These are phyloP conservation scores for Sminthurinus aureus DNA, from an alignment of 2,888 invertebrate species.

Conservation along the genomic window DNA sequence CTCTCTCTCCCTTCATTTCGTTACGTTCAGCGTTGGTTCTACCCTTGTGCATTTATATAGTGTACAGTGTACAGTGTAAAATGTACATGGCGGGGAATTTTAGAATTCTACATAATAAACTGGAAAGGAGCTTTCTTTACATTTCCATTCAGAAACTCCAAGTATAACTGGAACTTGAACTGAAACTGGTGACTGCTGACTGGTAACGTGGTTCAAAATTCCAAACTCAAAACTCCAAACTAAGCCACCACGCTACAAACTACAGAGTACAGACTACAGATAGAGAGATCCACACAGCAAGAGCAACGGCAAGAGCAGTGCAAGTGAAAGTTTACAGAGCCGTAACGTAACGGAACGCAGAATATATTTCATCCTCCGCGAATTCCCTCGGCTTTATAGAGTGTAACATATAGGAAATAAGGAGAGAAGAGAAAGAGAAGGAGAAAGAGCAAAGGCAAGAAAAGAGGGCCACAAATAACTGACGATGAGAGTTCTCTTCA, in stretches of 20 bases:
- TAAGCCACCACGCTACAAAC: too few relatives aligned
- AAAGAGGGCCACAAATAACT: conserved; percentile 42
- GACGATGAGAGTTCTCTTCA: conserved; percentile 51
- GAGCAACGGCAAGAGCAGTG: not conserved
- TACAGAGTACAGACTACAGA: not conserved
- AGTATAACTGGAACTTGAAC: too few relatives aligned
- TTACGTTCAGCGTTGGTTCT: too few relatives aligned
- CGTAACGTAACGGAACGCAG: not conserved
- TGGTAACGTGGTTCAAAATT: too few relatives aligned
- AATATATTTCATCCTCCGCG: conserved; percentile 9
- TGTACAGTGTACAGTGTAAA: too few relatives aligned
- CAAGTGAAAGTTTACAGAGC: conserved; percentile 16
- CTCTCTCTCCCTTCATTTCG: not conserved
- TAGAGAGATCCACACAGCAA: too few relatives aligned
- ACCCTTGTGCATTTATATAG: too few relatives aligned
- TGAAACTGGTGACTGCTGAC: too few relatives aligned
- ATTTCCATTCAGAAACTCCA: not conserved
- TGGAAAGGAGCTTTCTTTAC: not conserved
- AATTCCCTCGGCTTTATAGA: conserved; percentile 15
- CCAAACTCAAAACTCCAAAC: too few relatives aligned
- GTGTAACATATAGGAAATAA: not conserved
- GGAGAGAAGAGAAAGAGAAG: too few relatives aligned
- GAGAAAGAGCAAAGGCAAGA: too few relatives aligned
- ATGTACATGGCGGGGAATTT: too few relatives aligned
- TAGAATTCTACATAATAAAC: not conserved